Base-by-base conservation (phyloP, 2,113 vertebrate genomes). In the Sturnus vulgaris region DNA sequence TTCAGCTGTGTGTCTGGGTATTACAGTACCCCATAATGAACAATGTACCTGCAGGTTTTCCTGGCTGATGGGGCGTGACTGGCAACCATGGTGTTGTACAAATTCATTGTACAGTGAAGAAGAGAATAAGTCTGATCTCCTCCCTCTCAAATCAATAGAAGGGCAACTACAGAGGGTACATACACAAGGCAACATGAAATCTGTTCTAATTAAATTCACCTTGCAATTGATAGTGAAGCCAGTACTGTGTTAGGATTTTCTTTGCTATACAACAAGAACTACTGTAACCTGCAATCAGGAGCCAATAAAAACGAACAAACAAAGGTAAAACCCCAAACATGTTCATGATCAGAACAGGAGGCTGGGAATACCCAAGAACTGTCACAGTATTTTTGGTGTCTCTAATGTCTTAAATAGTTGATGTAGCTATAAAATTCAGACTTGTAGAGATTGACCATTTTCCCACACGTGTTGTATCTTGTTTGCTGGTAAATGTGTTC, bases 261-360 rank as follows among this genome's bases (percentile, higher is more conserved):
- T 68, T 50, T 3, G 1, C 46, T 82, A 1, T 63, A 16, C 5
- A 13, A 39, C 22, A 37, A 39, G 49, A 71, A 23, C 30, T 33
- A 4, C 23, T 72, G 10, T 64, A 22, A 71, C 64, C 24, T 69
- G 75, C 28, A 52, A 56, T 49, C 19, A 69, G 70, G 57, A 82
- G 28, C 27, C 14, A 44, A n/a, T 72, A 49, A 61, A 80, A 85
- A 75, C 86, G 80, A 83, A 10, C 86, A 88, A 83, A 10, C n/a
- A 59, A 3, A 70, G 14, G 47, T 52, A 20, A 77, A 87, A 10
- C 2, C 1, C 5, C 5, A 0, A 0, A 28, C 16, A 0, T 9
- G 10, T n/a, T 60, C 16, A 8, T 80, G 30, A 52, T 35, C 37
- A 5, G 27, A 64, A 55, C 21, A 47, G 44, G 49, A 42, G 37